These are phyloP conservation scores for Spea hammondii DNA, from an alignment of 2,797 vertebrate species.

Conservation along the genomic window DNA sequence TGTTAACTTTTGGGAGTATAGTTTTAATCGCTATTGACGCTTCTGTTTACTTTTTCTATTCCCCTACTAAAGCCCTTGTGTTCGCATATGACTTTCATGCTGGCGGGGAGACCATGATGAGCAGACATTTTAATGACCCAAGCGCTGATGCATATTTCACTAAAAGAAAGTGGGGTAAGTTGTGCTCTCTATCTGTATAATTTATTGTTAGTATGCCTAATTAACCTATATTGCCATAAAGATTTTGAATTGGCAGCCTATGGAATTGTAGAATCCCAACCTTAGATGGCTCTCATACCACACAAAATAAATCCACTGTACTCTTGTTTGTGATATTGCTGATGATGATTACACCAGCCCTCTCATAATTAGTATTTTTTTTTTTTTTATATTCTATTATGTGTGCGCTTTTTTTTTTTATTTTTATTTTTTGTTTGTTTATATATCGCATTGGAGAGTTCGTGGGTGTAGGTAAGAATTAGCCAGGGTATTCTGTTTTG, in stretches of 20 bases:
- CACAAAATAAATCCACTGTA: too few species aligned
- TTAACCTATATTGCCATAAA: too few species aligned
- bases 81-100: conserved; percentile 99
- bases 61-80: conserved; percentile 81
- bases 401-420: not conserved
- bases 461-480: too few species aligned
- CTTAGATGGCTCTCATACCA: too few species aligned
- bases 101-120: conserved; percentile 98
- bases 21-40: not conserved
- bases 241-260: too few species aligned
- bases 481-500: too few species aligned
- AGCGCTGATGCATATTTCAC: conserved; percentile 95
- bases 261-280: too few species aligned
- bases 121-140: conserved; percentile 96
- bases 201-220: not conserved
- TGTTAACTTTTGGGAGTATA: too few species aligned
- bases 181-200: not conserved
- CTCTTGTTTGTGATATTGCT: too few species aligned
- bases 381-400: too few species aligned
- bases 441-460: not conserved
- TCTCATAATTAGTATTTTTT: too few species aligned
- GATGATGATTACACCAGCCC: too few species aligned
- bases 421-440: not conserved
- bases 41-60: conserved; percentile 49
- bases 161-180: conserved; percentile 98